Base-by-base conservation (phyloP, 2,113 vertebrate genomes). In the Machaerirhynchus nigripectus region DNA sequence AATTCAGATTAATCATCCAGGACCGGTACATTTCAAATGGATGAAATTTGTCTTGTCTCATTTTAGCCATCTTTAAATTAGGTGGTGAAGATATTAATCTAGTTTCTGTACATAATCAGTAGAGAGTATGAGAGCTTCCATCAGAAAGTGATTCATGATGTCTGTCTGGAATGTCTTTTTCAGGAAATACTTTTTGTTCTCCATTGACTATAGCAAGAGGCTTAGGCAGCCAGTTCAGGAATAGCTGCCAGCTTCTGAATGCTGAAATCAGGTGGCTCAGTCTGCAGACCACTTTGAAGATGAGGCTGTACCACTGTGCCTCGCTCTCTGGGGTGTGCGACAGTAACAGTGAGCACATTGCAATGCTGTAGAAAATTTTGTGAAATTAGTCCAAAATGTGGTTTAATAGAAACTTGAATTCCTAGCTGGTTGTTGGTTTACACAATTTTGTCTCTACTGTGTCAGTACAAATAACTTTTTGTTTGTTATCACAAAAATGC, bases 1-100 rank as follows among this genome's bases (percentile, higher is more conserved):
- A 93, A 87, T 94, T 93, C 63, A 52, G n/a, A 61, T 60, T 97
- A 95, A 93, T 96, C 91, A 64, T 76, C 33, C 31, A 73, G 84
- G 61, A 91, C 42, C 14, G 33, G 59, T 71, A 31, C 5, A 47
- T 65, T 89, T 95, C 56, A 93, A 95, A 87, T 75, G 11, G 13
- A 85, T 31, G 20, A 35, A 71, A 85, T 79, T 83, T 0, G 50
- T 93, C 73, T 82, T 71, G 47, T 75, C 47, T 68, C 5, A 7
- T 68, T 87, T 83, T 85, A 85, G 20, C 31, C 55, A 76, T 49
- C 56, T 85, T 57, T 57, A 91, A 87, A 73, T 79, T 56, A 87
- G 24, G 13, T 64, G 22, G 37, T 5, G 11, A 71, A 79, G 35
- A 46, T 68, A 83, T 93, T 85, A 91, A 79, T 87, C 70, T 49